Evolutionary conservation across 2,113 vertebrate genomes (phyloP), one percentile per base, ranked within the genome.

Genomic region (Leptosomus discolor): DNA sequence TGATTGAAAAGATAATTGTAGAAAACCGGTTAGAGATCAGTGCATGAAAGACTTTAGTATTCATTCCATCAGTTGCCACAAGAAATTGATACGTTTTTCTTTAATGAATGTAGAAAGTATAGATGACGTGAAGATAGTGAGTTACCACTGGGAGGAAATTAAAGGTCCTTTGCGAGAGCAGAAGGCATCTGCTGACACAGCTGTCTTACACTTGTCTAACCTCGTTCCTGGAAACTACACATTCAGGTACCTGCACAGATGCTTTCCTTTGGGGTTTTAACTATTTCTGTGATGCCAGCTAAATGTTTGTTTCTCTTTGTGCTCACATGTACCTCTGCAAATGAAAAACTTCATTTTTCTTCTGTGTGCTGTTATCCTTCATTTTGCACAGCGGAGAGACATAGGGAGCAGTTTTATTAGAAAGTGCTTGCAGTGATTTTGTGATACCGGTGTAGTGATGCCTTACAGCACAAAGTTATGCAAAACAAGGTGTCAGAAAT

Each of bases 141-240:
- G 97, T 82, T 99, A 98, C 77, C 97, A 93, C 89, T 99, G 99
- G 98, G 98, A 99, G 74, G 98, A 99, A 97, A 94, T 98, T 83
- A 93, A 94, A n/a, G 98, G 98, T 57, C 98, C 98, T 48, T 39
- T 97, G 41, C 51, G 95, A 90, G 96, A 98, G 77, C 92, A 97
- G 89, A 98, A 97, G 56, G 96, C 91, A 20, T 97, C 96, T 46
- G 97, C 96, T 57, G 97, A 99, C 75, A 97, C 97, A 26, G 89
- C 98, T 15, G 34, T 98, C 67, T 95, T 98, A 58, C 95, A 76
- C 60, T 91, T 99, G 87, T 97, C 97, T 71, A 85, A 98, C 81
- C 97, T 99, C 69, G 93, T 96, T 78, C 94, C 98, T 81, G 98
- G 99, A 63, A 98, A 99, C 94, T 99, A 98, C 91, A 98, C 98